Base-by-base conservation (phyloP, 2,113 vertebrate genomes). In the Sinocyclocheilus maitianheensis region DNA sequence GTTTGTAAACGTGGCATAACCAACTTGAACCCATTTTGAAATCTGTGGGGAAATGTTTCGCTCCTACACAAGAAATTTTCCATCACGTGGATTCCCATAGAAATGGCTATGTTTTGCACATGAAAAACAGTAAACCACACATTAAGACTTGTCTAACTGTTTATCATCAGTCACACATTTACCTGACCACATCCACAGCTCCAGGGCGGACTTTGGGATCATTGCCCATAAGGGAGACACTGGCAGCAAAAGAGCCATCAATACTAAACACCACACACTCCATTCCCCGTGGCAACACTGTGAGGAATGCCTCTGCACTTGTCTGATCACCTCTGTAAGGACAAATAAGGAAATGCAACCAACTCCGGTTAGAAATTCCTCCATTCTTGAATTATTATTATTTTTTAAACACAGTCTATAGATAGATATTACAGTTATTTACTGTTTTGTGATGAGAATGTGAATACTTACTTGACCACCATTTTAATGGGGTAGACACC, bases 221-320 rank as follows among this genome's bases (percentile, higher is more conserved):
- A 0, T 98, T 99, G 90, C 98, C 98, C 98, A 99, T 99, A 92
- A 99, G 99, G 18, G 98, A 99, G 9, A 99, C 98, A 0, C 98
- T 99, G 92, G 98, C 98, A 4, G 98, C 98, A 26, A 99, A 99
- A 87, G 98, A 99, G 76, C 98, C 98, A 0, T 99, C 98, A 0
- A 99, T 99, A 89, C 98, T 99, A 96, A 99, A 99, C 76, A 98
- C 98, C 90, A 99, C 98, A 4, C 98, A 98, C 93, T 99, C 98
- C 0, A 98, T 98, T 90, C 96, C 96, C 65, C 92, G 95, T 0
- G 98, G 98, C 90, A 99, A 95, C 88, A 99, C 96, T 0, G 97
- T 99, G 91, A 99, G 94, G 92, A 98, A 99, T 93, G 98, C 99
- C 94, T 99, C 98, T 2, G 98, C 98, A 3, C 95, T 97, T 0